A percentile compares a stretch with the other conserved stretches of the same genome.
phyloP scores from a whole-genome alignment of 2,888 invertebrate species.

The Baccha elongata region DNA sequence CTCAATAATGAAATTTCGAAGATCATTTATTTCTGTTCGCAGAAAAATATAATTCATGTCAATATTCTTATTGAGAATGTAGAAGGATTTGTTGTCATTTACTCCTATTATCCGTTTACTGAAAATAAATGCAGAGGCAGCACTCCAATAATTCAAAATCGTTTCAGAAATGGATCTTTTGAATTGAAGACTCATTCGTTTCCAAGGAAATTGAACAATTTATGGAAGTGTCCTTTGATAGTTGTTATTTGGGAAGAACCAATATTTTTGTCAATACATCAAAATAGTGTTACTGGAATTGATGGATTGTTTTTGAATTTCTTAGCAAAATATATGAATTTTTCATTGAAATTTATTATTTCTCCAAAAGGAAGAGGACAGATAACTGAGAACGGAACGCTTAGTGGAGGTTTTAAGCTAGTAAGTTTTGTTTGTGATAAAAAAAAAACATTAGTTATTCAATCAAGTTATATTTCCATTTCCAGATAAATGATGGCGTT shows the following conservation, averaged over 20 bases:
- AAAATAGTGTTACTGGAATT: slow-evolving; percentile 21
- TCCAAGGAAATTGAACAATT: background rate
- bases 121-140: background rate
- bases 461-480: too few relatives aligned
- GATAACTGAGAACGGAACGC: background rate
- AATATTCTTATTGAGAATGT: background rate
- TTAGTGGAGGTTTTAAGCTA: background rate
- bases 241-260: slow-evolving; percentile 5
- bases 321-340: slow-evolving; percentile 7
- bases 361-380: background rate
- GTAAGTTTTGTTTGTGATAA: slow-evolving; percentile 3
- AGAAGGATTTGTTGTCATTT: background rate
- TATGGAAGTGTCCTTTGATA: background rate
- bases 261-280: too few relatives aligned
- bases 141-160: background rate
- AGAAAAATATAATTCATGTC: background rate
- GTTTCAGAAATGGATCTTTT: background rate
- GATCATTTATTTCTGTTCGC: background rate
- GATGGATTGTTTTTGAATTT: slow-evolving; percentile 8
- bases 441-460: too few relatives aligned
- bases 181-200: slow-evolving; percentile 1
- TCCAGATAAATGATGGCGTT: background rate
- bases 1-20: too few relatives aligned
- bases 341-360: background rate
- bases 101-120: slow-evolving; percentile 15